These are phyloP conservation scores for Odontothrips loti DNA, from an alignment of 2,888 invertebrate species.

Conservation along the genomic window DNA sequence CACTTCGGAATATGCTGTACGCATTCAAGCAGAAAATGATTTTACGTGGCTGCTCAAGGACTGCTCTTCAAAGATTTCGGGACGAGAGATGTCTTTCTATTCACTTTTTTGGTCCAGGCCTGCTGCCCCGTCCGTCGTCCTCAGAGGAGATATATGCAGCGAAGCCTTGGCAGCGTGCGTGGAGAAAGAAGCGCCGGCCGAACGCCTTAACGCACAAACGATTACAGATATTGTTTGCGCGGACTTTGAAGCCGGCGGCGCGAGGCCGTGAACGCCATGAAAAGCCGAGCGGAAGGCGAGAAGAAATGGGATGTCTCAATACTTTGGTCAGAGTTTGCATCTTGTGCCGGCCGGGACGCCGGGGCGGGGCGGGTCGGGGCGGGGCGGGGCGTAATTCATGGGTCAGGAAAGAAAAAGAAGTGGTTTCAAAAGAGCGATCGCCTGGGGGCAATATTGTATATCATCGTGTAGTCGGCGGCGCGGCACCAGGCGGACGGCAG, in stretches of 20 bases:
- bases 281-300: not conserved
- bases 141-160: too few species aligned
- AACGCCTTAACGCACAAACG: not conserved
- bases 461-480: not conserved
- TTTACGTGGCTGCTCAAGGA: too few species aligned
- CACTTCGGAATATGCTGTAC: too few species aligned
- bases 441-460: slow-evolving; percentile 9
- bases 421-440: not conserved
- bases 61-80: too few species aligned
- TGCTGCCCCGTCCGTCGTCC: too few species aligned
- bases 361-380: too few species aligned
- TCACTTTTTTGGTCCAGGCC: too few species aligned
- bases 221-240: slow-evolving; percentile 14
- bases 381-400: not conserved
- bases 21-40: too few species aligned
- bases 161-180: too few species aligned
- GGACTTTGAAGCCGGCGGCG: not conserved
- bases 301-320: not conserved
- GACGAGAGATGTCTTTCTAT: too few species aligned
- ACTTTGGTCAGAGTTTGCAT: not conserved
- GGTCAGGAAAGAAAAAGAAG: not conserved
- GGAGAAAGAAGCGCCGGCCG: too few species aligned
- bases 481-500: not conserved
- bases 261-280: not conserved
- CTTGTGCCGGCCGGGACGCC: too few species aligned